Evolutionary conservation across 2,113 vertebrate genomes (phyloP).

Genomic region (Synchiropus splendidus): DNA sequence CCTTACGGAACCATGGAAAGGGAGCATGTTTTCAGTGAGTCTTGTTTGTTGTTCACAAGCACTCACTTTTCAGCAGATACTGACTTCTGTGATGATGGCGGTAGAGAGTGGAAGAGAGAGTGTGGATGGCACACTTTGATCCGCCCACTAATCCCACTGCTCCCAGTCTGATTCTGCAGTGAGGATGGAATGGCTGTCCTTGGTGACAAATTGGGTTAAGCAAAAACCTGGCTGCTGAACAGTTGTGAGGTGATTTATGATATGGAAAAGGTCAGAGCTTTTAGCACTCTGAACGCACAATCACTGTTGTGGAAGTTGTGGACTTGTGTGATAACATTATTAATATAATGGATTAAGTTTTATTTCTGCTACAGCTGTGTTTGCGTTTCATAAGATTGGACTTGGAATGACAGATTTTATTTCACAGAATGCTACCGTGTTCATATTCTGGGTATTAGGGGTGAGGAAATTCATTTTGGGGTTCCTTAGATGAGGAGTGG

Average conservation of each 20-base stretch:
- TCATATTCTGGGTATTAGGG: no score
- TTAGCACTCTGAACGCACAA: conserved; percentile 18
- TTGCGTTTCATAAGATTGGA: no score
- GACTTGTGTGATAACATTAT: conserved; percentile 24
- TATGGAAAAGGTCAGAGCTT: conserved; percentile 56
- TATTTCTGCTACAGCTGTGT: not conserved
- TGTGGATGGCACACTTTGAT: conserved; percentile 51
- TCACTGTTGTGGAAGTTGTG: conserved; percentile 24
- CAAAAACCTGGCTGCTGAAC: conserved; percentile 59
- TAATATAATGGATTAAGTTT: conserved; percentile 6
- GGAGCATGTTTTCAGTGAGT: no score
- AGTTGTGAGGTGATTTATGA: conserved; percentile 60
- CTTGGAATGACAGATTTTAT: no score
- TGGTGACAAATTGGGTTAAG: conserved; percentile 66
- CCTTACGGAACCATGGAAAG: no score
- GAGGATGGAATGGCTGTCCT: conserved; percentile 24
- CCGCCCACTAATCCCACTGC: conserved; percentile 50
- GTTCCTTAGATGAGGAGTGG: no score
- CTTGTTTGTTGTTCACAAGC: not conserved
- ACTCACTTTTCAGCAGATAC: conserved; percentile 21
- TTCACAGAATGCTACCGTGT: no score
- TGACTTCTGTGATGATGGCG: conserved; percentile 41
- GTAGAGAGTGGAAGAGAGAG: conserved; percentile 8
- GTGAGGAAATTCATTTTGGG: no score
- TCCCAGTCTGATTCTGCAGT: conserved; percentile 30